These are phyloP conservation scores for Cyprinodon tularosa DNA, from an alignment of 2,113 vertebrate genomes.

Conservation along the genomic window DNA sequence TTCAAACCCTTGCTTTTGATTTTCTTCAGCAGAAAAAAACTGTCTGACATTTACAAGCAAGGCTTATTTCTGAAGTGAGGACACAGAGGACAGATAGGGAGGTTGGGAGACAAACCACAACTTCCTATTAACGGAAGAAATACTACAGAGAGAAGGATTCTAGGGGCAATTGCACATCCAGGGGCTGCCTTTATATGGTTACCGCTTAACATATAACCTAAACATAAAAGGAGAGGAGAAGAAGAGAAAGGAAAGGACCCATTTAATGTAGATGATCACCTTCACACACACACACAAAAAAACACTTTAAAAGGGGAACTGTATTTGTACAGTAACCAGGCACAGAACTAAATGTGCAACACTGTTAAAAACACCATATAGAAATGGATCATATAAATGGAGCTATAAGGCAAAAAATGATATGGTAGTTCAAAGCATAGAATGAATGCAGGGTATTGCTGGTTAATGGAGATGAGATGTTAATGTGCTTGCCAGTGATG, in stretches of 20 bases:
- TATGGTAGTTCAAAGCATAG: slow-evolving; percentile 22
- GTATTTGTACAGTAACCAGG: slow-evolving; percentile 3
- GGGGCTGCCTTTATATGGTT: too few relatives aligned
- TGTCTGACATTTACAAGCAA: too few relatives aligned
- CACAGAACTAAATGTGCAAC: slow-evolving; percentile 3
- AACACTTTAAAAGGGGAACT: not conserved
- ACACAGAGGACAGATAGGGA: not conserved
- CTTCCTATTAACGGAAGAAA: not conserved
- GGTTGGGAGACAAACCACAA: too few relatives aligned
- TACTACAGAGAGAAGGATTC: not conserved
- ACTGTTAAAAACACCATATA: slow-evolving; percentile 6
- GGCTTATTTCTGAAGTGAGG: not conserved
- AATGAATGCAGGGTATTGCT: slow-evolving; percentile 39
- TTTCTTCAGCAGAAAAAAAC: too few relatives aligned
- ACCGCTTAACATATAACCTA: too few relatives aligned
- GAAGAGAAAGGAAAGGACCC: slow-evolving; percentile 23
- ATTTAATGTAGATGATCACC: slow-evolving; percentile 25
- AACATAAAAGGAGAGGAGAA: slow-evolving; percentile 13
- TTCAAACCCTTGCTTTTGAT: too few relatives aligned
- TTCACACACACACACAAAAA: slow-evolving; percentile 21
- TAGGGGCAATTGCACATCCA: not conserved
- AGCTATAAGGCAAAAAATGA: slow-evolving; percentile 19
- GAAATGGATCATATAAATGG: slow-evolving; percentile 5
- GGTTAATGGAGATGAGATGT: slow-evolving; percentile 73
- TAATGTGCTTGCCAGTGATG: slow-evolving; percentile 71